phyloP scores from a whole-genome alignment of 1,140 invertebrate genomes.

The Brachystomella parvula region DNA sequence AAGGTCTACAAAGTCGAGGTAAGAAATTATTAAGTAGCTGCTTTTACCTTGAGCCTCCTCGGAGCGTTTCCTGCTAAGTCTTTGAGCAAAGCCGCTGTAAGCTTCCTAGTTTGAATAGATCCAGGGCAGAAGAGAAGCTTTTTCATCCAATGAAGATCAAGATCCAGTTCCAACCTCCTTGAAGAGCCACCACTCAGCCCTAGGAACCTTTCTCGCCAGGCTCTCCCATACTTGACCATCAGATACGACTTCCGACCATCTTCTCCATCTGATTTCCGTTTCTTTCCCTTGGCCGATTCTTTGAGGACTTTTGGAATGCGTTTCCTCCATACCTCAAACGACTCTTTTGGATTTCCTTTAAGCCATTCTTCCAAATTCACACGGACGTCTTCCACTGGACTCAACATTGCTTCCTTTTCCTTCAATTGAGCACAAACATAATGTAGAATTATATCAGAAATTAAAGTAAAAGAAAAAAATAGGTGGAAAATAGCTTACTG shows the following conservation, averaged over 20 bases:
- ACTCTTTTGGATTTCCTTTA: conserved; percentile 60
- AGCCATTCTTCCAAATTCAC: conserved; percentile 71
- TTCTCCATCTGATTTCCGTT: neutral
- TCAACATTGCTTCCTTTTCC: conserved; percentile 50
- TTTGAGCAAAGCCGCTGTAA: conserved; percentile 36
- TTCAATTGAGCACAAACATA: conserved; percentile 37
- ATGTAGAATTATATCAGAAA: neutral
- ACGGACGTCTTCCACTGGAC: conserved; percentile 53
- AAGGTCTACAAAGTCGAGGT: no score
- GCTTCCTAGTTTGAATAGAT: conserved; percentile 33
- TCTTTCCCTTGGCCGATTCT: conserved; percentile 32
- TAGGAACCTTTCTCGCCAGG: conserved; percentile 45
- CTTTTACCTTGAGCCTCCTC: conserved; percentile 29
- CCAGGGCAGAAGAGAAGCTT: conserved; percentile 36
- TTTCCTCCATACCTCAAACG: conserved; percentile 62
- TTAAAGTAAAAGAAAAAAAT: neutral
- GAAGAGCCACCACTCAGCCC: conserved; percentile 15
- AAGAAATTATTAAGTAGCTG: no score
- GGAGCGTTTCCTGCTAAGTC: conserved; percentile 35
- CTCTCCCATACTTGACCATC: conserved; percentile 64
- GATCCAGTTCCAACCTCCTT: conserved; percentile 21
- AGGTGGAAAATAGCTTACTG: neutral
- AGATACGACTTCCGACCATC: conserved; percentile 49
- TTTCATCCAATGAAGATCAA: conserved; percentile 33
- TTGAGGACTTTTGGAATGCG: conserved; percentile 45